phyloP scores from a whole-genome alignment of 1,140 invertebrate species.

The Drosophila ogumai region DNA sequence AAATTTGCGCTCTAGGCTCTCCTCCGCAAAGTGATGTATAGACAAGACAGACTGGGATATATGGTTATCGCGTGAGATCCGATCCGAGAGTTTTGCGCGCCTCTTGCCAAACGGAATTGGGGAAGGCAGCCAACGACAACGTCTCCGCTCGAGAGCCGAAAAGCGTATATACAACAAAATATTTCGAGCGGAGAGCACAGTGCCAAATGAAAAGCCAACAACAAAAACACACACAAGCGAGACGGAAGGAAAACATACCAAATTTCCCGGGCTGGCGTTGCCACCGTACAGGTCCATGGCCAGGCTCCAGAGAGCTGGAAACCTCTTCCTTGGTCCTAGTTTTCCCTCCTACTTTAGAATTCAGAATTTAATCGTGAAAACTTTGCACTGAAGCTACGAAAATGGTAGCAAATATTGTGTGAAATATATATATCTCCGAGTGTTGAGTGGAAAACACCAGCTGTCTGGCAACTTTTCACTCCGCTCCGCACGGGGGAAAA shows the following conservation, averaged over 20 bases:
- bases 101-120: constrained; percentile 65
- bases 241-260: constrained; percentile 70
- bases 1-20: constrained; percentile 5
- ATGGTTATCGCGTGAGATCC: constrained; percentile 34
- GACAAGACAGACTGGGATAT: constrained; percentile 31
- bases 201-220: constrained; percentile 48
- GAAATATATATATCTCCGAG: neutral
- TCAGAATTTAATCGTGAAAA: neutral
- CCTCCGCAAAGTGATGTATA: constrained; percentile 4
- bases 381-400: neutral
- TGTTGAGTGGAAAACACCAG: constrained; percentile 13
- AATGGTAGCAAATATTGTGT: neutral
- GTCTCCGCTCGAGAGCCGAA: constrained; percentile 77
- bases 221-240: constrained; percentile 9
- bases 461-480: constrained; percentile 57
- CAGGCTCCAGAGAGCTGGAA: neutral
- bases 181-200: constrained; percentile 50
- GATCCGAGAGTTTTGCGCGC: constrained; percentile 59
- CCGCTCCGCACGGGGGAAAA: constrained; percentile 41
- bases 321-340: neutral
- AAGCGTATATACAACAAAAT: constrained; percentile 82
- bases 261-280: constrained; percentile 73
- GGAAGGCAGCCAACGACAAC: constrained; percentile 68
- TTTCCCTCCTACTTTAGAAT: neutral
- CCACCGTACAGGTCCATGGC: constrained; percentile 50